A percentile compares a stretch with the other conserved stretches of the same genome.
phyloP scores from a whole-genome alignment of 2,113 vertebrate species.

The Thunnus maccoyii region DNA sequence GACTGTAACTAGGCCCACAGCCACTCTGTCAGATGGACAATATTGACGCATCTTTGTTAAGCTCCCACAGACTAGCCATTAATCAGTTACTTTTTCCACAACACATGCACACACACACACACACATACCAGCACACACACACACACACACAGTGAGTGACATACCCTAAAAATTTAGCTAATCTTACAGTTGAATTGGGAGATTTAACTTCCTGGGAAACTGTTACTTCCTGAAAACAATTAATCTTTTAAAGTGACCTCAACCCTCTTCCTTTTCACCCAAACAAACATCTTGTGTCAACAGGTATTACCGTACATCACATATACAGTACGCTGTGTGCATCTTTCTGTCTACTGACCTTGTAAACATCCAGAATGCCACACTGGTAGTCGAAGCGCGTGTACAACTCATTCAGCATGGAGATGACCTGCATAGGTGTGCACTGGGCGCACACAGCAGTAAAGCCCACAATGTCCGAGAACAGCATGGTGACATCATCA shows the following conservation, averaged over 20 bases:
- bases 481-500: constrained; percentile 98
- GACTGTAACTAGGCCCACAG: constrained; percentile 38
- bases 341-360: constrained; percentile 86
- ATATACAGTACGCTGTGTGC: neutral
- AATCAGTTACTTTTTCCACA: constrained; percentile 75
- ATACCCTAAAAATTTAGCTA: constrained; percentile 15
- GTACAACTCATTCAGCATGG: constrained; percentile 99
- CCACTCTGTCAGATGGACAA: constrained; percentile 67
- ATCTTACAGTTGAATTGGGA: neutral
- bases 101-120: constrained; percentile 27
- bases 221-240: neutral
- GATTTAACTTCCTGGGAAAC: constrained; percentile 14
- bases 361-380: constrained; percentile 97
- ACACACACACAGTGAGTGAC: constrained; percentile 18
- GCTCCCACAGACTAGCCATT: constrained; percentile 67
- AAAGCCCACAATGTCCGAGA: constrained; percentile 98
- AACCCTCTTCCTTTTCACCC: neutral
- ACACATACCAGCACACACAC: constrained; percentile 3
- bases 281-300: neutral
- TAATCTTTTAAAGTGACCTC: neutral
- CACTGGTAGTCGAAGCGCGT: constrained; percentile 99
- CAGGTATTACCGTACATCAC: neutral
- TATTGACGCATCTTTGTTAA: constrained; percentile 77
- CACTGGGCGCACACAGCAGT: constrained; percentile 98
- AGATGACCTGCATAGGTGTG: constrained; percentile 99